Conservation (phyloP, 2,888 invertebrate species). For the Macrophya alboannulata region DNA sequence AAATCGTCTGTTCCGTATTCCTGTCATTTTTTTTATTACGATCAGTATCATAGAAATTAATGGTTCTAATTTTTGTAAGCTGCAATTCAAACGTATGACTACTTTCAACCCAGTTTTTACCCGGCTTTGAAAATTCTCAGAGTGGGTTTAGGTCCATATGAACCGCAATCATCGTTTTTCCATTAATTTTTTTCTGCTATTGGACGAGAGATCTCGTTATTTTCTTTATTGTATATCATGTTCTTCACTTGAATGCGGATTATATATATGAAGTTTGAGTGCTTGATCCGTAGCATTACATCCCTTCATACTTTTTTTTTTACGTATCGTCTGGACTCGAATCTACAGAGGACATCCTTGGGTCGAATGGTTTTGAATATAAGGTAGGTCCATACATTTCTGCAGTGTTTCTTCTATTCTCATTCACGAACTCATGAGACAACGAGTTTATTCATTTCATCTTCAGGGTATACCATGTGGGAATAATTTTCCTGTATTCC, state of each 20-base stretch:
- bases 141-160: background rate
- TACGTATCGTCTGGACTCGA: constrained; percentile 8
- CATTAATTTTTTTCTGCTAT: background rate
- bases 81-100: background rate
- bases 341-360: background rate
- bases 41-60: background rate
- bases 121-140: background rate
- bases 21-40: background rate
- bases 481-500: background rate
- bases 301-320: background rate
- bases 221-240: background rate
- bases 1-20: background rate
- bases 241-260: background rate
- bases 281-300: background rate
- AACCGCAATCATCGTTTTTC: background rate
- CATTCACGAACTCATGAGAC: background rate
- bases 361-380: background rate
- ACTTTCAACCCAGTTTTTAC: background rate
- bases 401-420: background rate
- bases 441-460: background rate
- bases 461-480: background rate
- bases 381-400: background rate
- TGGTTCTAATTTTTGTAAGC: background rate
- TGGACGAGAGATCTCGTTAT: background rate
- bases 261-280: background rate